Conservation (phyloP, 2,888 invertebrate genomes). For the Meiosimyza platycephala region DNA sequence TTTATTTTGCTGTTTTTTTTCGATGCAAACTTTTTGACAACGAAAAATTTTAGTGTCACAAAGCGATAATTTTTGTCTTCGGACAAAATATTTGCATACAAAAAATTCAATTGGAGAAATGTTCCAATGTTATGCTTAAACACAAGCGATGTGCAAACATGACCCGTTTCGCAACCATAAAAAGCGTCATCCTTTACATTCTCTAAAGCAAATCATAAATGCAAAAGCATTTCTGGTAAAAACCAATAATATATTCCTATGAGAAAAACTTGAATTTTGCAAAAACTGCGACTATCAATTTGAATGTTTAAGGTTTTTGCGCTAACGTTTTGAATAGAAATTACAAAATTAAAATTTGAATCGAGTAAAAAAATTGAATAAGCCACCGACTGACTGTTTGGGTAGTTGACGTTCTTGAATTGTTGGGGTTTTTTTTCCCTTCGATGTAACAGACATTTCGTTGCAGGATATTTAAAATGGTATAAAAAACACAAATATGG, state of each 20-base stretch:
- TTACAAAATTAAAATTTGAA: conserved; percentile 1
- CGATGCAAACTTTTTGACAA: no score
- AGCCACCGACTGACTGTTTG: conserved; percentile 7
- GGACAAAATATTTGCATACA: no score
- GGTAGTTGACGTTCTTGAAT: background rate
- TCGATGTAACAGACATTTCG: background rate
- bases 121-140: conserved; percentile 14
- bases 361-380: background rate
- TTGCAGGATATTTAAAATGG: conserved; percentile 3
- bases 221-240: background rate
- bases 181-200: conserved; percentile 9
- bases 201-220: conserved; percentile 17
- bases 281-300: conserved; percentile 16
- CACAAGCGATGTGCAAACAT: conserved; percentile 18
- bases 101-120: background rate
- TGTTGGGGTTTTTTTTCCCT: background rate
- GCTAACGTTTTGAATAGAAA: conserved; percentile 11
- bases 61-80: no score
- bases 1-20: no score
- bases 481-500: conserved; percentile 26
- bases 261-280: conserved; percentile 9
- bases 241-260: background rate
- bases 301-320: conserved; percentile 26
- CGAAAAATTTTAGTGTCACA: no score
- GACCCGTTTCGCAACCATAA: background rate